Evolutionary conservation across 2,888 invertebrate species (phyloP).

Genomic region (Physocephala rufipes): DNA sequence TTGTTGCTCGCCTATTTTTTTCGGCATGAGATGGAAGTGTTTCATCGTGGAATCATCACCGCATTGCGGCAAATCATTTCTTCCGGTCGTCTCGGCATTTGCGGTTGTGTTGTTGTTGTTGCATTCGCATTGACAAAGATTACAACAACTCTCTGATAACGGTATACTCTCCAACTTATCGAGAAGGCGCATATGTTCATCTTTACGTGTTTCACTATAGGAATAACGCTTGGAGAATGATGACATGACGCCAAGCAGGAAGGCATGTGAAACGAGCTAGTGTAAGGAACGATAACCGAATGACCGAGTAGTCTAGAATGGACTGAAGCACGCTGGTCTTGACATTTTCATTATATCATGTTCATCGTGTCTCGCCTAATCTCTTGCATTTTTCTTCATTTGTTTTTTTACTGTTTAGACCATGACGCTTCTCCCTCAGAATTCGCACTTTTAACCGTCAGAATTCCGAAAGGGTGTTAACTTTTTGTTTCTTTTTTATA

Average conservation of each 20-base stretch:
- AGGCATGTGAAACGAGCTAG: background rate
- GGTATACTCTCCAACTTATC: conserved; percentile 51
- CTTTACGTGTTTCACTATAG: conserved; percentile 47
- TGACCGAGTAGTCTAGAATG: background rate
- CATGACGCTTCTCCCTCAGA: background rate
- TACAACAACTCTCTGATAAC: conserved; percentile 59
- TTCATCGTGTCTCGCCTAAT: background rate
- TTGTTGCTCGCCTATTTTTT: conserved; percentile 3
- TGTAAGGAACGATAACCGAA: background rate
- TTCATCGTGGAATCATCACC: background rate
- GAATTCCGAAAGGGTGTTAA: conserved; percentile 20
- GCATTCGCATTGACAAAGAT: conserved; percentile 63
- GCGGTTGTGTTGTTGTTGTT: conserved; percentile 52
- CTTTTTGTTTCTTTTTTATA: background rate
- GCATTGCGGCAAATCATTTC: conserved; percentile 8
- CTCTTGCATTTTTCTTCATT: background rate
- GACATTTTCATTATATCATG: conserved; percentile 18
- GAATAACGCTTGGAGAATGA: conserved; percentile 39
- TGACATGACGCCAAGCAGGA: background rate
- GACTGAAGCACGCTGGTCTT: conserved; percentile 6
- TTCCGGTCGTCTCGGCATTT: conserved; percentile 43
- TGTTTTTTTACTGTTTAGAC: background rate
- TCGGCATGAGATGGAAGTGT: background rate
- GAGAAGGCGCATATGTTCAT: conserved; percentile 55
- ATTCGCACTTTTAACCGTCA: conserved; percentile 10